Base-by-base conservation (phyloP, 1,140 invertebrate species). In the Drosophila lacertosa region DNA sequence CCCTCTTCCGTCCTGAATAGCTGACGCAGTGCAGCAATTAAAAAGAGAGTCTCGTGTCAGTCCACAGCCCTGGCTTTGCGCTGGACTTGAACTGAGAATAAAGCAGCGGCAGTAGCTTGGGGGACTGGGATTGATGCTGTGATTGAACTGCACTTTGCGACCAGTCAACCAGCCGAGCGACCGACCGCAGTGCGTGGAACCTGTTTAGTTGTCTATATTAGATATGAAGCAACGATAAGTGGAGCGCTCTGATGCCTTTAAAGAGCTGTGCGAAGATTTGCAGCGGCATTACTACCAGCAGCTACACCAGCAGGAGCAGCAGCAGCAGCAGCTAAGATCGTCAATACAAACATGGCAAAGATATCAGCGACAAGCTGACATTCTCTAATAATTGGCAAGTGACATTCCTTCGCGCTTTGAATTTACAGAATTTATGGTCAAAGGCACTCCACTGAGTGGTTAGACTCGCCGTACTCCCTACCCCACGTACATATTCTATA, bases 351-450 rank as follows among this genome's bases (percentile, higher is more conserved):
- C 81, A 86, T 86, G 81, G 81, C 82, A 72, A 81, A 88, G 82
- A 86, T 88, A 86, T 86, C 81, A 86, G 82, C 82, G 81, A 81
- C 82, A 86, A 86, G 81, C 69, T 88, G 82, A 86, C 81, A 88
- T 86, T 86, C 81, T 86, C 82, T 82, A 86, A 86, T 86, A 86
- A 86, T 86, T 86, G 81, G 81, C 81, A 86, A 86, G 77, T 86
- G 81, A 86, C 81, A 86, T 86, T 86, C 81, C 81, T 88, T 88
- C 81, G 81, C 81, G 82, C 82, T 86, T 82, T 86, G 81, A 88
- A 88, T 86, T 86, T 86, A 64, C 81, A 84, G 80, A 88, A 86
- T 86, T 88, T 86, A 86, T 86, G 81, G 81, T 88, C 82, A 86
- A 74, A 74, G 81, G 71, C 74, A 77, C 74, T 70, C 37, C 40